Conservation (phyloP, 2,797 vertebrate species). For the Geotrypetes seraphini region DNA sequence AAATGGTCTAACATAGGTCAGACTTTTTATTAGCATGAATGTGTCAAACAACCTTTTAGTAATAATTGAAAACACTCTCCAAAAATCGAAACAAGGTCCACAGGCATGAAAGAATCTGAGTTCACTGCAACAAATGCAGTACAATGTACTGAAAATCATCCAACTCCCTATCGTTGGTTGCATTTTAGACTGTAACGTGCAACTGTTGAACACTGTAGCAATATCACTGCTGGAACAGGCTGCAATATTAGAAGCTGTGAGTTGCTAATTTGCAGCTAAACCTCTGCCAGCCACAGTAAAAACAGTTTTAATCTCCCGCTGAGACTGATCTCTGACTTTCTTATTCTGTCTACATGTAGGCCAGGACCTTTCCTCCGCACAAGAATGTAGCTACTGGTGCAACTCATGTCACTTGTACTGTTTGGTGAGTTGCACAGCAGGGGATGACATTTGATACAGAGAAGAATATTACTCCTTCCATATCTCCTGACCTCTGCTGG, state of each 20-base stretch:
- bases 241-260: constrained; percentile 6
- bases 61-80: no score
- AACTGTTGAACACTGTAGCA: no score
- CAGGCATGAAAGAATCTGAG: no score
- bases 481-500: not conserved
- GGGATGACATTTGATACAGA: not conserved
- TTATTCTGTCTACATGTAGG: constrained; percentile 8
- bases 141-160: no score
- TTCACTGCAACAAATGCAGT: no score
- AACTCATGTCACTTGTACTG: constrained; percentile 3
- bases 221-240: no score
- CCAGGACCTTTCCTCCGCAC: not conserved
- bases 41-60: no score
- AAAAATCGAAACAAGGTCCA: no score
- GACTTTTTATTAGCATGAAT: no score
- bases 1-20: no score
- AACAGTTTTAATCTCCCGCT: not conserved
- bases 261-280: not conserved
- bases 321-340: constrained; percentile 5
- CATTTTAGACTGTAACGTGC: constrained; percentile 4
- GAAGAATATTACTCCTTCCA: no score
- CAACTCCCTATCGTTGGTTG: no score
- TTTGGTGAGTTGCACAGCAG: not conserved
- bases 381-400: constrained; percentile 1
- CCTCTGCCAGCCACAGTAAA: not conserved